phyloP scores from a whole-genome alignment of 2,888 invertebrate species.

The Cephus pygmeus region DNA sequence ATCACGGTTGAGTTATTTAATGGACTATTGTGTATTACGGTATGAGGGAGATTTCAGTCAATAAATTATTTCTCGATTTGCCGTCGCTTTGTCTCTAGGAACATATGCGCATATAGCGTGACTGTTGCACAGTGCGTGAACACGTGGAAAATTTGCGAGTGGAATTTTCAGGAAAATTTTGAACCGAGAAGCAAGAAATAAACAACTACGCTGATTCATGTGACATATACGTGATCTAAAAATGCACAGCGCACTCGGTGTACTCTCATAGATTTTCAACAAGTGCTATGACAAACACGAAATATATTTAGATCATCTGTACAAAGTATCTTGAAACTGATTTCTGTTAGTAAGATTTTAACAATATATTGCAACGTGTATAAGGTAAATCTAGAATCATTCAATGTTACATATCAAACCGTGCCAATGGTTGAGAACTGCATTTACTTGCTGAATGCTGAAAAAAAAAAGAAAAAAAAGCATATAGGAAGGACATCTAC shows the following conservation, averaged over 20 bases:
- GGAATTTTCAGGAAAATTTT: background rate
- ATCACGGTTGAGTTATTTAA: background rate
- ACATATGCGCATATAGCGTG: background rate
- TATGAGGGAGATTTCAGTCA: background rate
- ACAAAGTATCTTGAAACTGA: background rate
- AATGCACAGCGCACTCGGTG: background rate
- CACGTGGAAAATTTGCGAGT: background rate
- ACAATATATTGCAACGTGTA: background rate
- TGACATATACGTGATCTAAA: background rate
- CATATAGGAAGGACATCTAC: constrained; percentile 25
- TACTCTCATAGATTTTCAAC: no score
- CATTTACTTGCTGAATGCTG: background rate
- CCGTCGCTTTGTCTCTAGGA: background rate
- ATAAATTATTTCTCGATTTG: background rate
- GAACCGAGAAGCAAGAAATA: background rate
- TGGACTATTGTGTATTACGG: background rate
- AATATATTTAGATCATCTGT: background rate
- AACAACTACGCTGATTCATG: background rate
- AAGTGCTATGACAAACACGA: no score
- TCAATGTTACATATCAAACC: background rate
- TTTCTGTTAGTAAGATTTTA: background rate
- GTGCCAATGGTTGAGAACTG: background rate
- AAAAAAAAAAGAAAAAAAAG: background rate
- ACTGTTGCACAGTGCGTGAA: background rate
- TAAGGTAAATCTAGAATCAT: background rate